Base-by-base conservation (phyloP, 23 tunicate genomes). In the Styela clava region DNA sequence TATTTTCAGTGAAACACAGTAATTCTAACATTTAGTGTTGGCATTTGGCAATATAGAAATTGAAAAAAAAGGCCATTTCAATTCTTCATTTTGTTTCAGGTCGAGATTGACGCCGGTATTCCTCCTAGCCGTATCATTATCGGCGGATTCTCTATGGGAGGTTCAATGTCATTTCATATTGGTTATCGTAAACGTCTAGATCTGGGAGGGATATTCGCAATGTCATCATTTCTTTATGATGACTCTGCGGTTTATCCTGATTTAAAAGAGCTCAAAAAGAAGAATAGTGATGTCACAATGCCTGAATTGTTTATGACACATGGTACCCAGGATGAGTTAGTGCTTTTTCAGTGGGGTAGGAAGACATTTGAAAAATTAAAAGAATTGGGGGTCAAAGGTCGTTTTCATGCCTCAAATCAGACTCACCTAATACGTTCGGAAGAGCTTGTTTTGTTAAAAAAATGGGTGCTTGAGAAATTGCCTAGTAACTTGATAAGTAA, bases 121-220 rank as follows among this genome's bases (percentile, higher is more conserved):
- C 33, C 64, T 37, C 24, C 0, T 20, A 29, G 37, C 23, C 81
- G 81, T 23, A 76, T 76, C 64, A 51, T 76, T 0, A 1, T 76
- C 64, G 81, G 81, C 16, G 81, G 81, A 35, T 76, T 76, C 64
- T 76, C 81, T 0, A 76, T 35, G 68, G 81, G 81, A 9, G 81
- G 81, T 37, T 26, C 18, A 9, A 35, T 76, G 68, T 35, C 81
- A n/a, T 56, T 76, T n/a, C 81, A 76, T 37, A 21, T 76, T 37
- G 81, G 81, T 24, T 76, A 76, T 52, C 81, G 81, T 21, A 24
- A 35, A 16, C 64, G 37, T 76, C 81, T 56, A 0, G 32, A 76
- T 0, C 64, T 76, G 16, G 24, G 16, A 35, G 81, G 81, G 32
- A 37, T 76, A 24, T 76, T 76, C 24, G 68, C 29, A 23, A 22